phyloP scores from a whole-genome alignment of 2,888 invertebrate genomes.

The Ennomos quercinarius region DNA sequence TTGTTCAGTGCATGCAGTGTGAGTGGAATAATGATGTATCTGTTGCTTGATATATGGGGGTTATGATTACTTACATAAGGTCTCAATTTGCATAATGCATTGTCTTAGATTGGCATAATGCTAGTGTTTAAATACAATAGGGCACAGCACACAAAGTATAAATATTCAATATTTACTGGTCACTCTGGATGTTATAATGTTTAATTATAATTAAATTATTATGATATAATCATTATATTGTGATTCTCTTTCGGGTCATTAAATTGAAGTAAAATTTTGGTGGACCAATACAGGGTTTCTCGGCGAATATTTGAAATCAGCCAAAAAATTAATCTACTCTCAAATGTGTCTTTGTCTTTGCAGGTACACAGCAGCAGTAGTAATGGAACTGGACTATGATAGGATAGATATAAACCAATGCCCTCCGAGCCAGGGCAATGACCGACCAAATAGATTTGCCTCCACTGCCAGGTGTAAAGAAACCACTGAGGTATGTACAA shows the following conservation, averaged over 20 bases:
- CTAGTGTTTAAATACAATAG: no score
- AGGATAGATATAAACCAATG: conserved; percentile 99
- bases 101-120: no score
- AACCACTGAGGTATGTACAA: conserved; percentile 90
- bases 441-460: conserved; percentile 94
- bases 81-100: conserved; percentile 5
- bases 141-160: no score
- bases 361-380: conserved; percentile 96
- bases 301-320: no score
- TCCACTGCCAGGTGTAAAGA: conserved; percentile 97
- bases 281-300: no score
- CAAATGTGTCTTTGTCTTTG: not conserved
- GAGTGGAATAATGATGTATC: conserved; percentile 63
- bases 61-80: conserved; percentile 1
- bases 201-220: no score
- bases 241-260: no score
- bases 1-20: conserved; percentile 52
- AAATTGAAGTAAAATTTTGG: no score
- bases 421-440: conserved; percentile 95
- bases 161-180: no score
- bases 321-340: no score
- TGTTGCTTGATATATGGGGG: not conserved
- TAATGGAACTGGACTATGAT: conserved; percentile 98
- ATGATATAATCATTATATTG: no score
- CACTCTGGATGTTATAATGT: no score